These are phyloP conservation scores for Drosophila orosa DNA, from an alignment of 1,140 invertebrate genomes.

Conservation along the genomic window DNA sequence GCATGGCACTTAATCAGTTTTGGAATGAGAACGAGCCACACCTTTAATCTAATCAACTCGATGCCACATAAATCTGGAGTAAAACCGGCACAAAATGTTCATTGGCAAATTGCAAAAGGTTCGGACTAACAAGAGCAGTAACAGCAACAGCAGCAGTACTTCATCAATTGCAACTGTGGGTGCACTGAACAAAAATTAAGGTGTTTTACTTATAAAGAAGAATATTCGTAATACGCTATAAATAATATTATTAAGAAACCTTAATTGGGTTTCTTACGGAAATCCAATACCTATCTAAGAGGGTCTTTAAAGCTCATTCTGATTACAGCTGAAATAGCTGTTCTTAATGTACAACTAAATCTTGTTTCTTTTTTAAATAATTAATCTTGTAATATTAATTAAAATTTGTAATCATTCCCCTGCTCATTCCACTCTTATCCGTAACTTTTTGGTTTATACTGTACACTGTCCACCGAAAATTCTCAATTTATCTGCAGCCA, in stretches of 20 bases:
- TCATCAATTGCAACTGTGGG: conserved; percentile 26
- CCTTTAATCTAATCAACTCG: conserved; percentile 44
- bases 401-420: background rate
- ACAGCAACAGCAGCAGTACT: conserved; percentile 4
- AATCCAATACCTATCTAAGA: too few relatives aligned
- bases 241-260: background rate
- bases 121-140: background rate
- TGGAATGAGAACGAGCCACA: conserved; percentile 10
- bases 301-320: too few relatives aligned
- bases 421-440: background rate
- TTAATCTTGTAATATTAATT: background rate
- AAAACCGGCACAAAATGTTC: background rate
- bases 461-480: conserved; percentile 8
- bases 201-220: too few relatives aligned
- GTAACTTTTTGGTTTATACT: background rate
- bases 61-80: conserved; percentile 10
- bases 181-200: background rate
- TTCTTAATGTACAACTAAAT: too few relatives aligned
- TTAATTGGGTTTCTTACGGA: too few relatives aligned
- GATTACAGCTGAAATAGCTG: too few relatives aligned
- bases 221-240: too few relatives aligned
- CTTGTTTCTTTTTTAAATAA: too few relatives aligned
- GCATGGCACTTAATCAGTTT: conserved; percentile 31
- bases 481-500: conserved; percentile 47
- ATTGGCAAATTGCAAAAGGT: conserved; percentile 22